Evolutionary conservation across 2,797 vertebrate species (phyloP), one percentile per base, ranked within the genome.

Genomic region (Toxotes lorentzi): DNA sequence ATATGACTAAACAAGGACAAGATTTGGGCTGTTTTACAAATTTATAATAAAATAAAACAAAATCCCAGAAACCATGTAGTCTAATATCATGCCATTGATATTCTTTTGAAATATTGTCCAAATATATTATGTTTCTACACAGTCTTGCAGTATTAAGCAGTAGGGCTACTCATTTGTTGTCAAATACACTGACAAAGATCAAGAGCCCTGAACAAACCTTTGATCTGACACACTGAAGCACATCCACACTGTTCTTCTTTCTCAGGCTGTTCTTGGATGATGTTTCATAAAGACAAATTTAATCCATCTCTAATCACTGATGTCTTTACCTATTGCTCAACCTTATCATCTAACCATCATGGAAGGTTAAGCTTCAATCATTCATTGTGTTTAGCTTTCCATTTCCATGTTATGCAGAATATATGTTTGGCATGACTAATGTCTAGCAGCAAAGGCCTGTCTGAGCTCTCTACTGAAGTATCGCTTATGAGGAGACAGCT

Each of bases 401-500:
- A 32, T 68, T 72, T 63, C 3, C 38, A 53, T 69, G 19, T 27
- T 63, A 17, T 30, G 8, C 7, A 62, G 7, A 58, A 13, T 16
- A 53, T 21, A 21, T 47, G 19, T 47, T 62, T 47, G 34, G 10
- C 14, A 34, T 47, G 30, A 12, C 10, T 30, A 34, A 41, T 34
- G 47, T 45, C 10, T 53, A 53, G 8, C 60, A 57, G 67, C 43
- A 74, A 72, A 30, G 19, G 27, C 23, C 38, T 60, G n/a, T 66
- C 41, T 41, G n/a, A 11, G 32, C 47, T 74, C 24, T 63, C 43
- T 51, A 11, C 64, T 79, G 16, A 73, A 9, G 59, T 59, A 24
- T 66, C 50, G 60, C 66, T 58, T 34, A 16, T 47, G 27, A 69
- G 63, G 64, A 61, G 70, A 79, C 59, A 48, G 24, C 32, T 59